A percentile compares a stretch with the other conserved stretches of the same genome.
These are phyloP conservation scores for Berghia stephanieae DNA, from an alignment of 1,140 invertebrate genomes.

Conservation along the genomic window DNA sequence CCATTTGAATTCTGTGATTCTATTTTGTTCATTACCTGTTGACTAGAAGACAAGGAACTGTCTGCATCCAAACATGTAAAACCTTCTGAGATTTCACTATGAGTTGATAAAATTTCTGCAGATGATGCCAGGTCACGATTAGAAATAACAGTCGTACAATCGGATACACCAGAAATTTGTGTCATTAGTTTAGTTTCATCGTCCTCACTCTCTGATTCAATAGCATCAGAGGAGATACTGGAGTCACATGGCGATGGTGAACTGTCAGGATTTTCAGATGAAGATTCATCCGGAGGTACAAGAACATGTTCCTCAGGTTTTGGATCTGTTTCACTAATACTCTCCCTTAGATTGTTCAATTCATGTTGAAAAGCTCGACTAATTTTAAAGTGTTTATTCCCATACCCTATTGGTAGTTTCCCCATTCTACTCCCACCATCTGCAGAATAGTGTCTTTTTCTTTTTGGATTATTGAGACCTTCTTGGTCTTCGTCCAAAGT, in stretches of 20 bases:
- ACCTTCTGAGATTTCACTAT: too few relatives aligned
- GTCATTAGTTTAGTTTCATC: slow-evolving; percentile 24
- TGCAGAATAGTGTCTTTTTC: slow-evolving; percentile 28
- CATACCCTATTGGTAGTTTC: not conserved
- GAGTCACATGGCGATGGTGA: slow-evolving; percentile 19
- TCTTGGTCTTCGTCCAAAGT: not conserved
- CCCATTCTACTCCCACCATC: not conserved
- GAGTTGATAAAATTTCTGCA: too few relatives aligned
- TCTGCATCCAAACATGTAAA: too few relatives aligned
- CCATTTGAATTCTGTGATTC: too few relatives aligned
- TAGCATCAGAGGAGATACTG: slow-evolving; percentile 10
- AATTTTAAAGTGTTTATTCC: not conserved
- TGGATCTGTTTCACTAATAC: not conserved
- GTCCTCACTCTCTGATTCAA: slow-evolving; percentile 14
- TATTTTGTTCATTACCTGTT: too few relatives aligned
- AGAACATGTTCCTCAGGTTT: not conserved
- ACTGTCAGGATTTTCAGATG: slow-evolving; percentile 26
- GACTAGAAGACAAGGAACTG: too few relatives aligned
- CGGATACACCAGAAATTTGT: slow-evolving; percentile 6
- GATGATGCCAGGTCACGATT: too few relatives aligned
- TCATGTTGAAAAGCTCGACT: not conserved
- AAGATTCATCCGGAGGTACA: slow-evolving; percentile 14
- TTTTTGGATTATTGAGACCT: not conserved
- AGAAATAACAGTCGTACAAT: too few relatives aligned
- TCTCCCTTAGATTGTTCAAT: not conserved